These are phyloP conservation scores for Neoitamus cyanurus DNA, from an alignment of 2,888 invertebrate genomes.

Conservation along the genomic window DNA sequence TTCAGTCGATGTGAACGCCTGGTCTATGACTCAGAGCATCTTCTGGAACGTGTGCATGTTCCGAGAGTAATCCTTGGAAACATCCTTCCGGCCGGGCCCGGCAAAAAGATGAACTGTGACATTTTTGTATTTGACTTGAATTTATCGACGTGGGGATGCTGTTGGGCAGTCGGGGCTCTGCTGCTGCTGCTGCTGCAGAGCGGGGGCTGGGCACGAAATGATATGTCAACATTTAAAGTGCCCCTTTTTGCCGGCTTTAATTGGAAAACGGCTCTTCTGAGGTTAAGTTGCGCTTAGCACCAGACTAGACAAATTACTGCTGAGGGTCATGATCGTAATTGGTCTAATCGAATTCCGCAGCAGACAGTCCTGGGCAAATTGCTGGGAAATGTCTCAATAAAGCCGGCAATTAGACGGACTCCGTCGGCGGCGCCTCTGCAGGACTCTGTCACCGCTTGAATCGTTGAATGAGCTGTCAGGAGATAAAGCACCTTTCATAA, in stretches of 20 bases:
- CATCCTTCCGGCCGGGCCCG: background rate
- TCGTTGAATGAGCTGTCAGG: conserved; percentile 3
- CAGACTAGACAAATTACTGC: background rate
- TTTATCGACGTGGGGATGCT: background rate
- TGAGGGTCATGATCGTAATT: background rate
- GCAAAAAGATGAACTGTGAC: conserved; percentile 11
- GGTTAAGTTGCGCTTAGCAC: background rate
- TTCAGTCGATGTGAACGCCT: background rate
- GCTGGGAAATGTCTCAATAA: background rate
- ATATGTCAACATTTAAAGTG: conserved; percentile 11
- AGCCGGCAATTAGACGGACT: background rate
- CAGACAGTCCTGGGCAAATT: background rate
- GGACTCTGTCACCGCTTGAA: background rate
- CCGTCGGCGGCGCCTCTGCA: background rate
- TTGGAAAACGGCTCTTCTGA: background rate
- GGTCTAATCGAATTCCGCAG: background rate
- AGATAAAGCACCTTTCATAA: background rate
- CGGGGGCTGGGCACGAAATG: background rate
- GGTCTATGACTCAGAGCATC: background rate
- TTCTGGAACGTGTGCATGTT: conserved; percentile 2
- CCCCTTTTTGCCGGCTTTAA: background rate
- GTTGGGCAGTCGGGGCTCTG: background rate
- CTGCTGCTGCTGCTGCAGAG: background rate
- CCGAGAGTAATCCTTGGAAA: background rate
- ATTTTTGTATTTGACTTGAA: conserved; percentile 10